These are phyloP conservation scores for Eolophus roseicapilla DNA, from an alignment of 2,113 vertebrate species.

Conservation along the genomic window DNA sequence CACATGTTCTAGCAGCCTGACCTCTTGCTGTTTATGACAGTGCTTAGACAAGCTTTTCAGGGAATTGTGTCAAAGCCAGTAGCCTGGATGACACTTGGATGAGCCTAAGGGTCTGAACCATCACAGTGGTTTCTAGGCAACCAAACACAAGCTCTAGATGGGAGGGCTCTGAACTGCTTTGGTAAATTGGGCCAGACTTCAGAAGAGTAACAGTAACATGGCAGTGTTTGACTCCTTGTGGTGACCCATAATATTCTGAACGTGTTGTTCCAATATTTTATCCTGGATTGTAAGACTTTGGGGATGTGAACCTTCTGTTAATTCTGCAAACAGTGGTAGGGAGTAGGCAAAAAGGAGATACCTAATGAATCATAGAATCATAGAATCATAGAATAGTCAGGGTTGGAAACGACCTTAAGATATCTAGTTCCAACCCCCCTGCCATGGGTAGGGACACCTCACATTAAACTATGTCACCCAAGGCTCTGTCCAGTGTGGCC, in stretches of 20 bases:
- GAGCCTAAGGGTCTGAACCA: neutral
- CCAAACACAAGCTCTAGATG: neutral
- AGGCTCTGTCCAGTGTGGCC: too few species aligned
- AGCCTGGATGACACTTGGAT: neutral
- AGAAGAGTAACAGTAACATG: neutral
- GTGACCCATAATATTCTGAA: neutral
- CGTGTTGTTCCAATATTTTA: neutral
- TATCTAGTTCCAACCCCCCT: neutral
- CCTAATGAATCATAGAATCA: neutral
- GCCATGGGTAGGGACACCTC: too few species aligned
- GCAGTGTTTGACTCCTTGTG: neutral
- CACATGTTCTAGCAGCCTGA: neutral
- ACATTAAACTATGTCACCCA: too few species aligned
- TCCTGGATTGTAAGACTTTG: neutral
- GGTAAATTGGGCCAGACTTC: neutral
- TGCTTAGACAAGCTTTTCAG: neutral
- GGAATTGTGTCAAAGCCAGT: neutral
- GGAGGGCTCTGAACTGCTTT: neutral
- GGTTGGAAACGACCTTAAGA: neutral
- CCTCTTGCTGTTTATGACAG: neutral
- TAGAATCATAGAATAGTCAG: neutral
- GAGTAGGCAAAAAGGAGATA: neutral
- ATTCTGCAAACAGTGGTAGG: neutral
- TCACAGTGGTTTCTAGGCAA: neutral
- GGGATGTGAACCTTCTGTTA: neutral